Base-by-base conservation (phyloP, 35 echinoderm and acorn worm genomes). In the Patiria miniata region DNA sequence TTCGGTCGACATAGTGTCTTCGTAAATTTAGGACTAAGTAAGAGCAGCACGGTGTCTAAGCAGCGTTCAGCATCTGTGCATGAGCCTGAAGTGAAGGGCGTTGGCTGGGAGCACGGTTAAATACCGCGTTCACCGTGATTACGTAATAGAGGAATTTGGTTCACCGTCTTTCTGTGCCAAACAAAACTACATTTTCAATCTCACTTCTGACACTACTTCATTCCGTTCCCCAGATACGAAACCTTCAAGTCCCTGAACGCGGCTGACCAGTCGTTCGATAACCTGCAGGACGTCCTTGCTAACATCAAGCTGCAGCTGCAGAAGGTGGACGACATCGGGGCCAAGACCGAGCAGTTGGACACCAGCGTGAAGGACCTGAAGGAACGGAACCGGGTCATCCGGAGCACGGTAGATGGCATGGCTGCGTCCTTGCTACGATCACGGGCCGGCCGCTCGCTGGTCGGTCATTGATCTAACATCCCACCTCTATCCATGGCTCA, bases 201-300 rank as follows among this genome's bases (percentile, higher is more conserved):
- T 12, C 42, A 47, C 42, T 47, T 47, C 42, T 47, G 42, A 47
- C 42, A 47, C 42, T 12, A 47, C 42, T 47, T 12, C 42, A 4
- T 4, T 47, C 42, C 4, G 4, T 22, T 79, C 54, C 33, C 26
- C 68, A 96, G 94, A 83, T 96, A 96, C 51, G 94, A 96, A 60
- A 91, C 94, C 7, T 96, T 96, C 79, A 96, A 96, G 42, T 92
- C 90, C 37, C 85, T 93, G 1, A 93, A 93, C 59, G 91, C 84
- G 19, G 84, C 91, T 1, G 91, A 97, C 8, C 79, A 83, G n/a
- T 82, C 91, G 0, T 93, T 93, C 59, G 86, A 73, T 1, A 82
- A 87, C 39, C 85, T 93, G 19, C 87, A 93, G 30, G 86, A 61
- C 50, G 73, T 79, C 17, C 73, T 87, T 29, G 79, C 57, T 1